Conservation (phyloP, 2,113 vertebrate species). For the Miniopterus natalensis region DNA sequence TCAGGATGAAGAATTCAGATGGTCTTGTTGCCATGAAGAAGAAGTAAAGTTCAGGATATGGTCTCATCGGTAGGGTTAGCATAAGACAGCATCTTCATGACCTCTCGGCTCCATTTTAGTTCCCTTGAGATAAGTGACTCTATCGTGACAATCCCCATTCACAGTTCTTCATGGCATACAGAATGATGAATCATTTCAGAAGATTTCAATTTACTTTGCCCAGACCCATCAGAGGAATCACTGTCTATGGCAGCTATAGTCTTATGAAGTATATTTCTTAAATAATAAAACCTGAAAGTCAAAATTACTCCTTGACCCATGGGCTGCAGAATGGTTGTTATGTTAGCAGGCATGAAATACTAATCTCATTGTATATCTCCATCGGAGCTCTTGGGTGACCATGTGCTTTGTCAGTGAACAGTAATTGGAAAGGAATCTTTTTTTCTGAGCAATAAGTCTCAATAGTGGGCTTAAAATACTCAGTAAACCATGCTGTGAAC, state of each 20-base stretch:
- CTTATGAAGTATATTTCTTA: not conserved
- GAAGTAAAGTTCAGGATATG: not conserved
- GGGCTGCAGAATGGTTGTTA: not conserved
- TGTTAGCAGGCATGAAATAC: not conserved
- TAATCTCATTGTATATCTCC: not conserved
- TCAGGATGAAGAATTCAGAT: not conserved
- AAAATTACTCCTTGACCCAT: not conserved
- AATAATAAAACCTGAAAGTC: not conserved
- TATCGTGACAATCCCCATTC: not conserved
- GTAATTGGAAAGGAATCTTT: not conserved
- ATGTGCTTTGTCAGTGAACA: not conserved
- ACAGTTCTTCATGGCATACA: too few relatives aligned
- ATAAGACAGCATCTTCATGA: not conserved
- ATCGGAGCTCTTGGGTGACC: not conserved
- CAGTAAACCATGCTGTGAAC: not conserved
- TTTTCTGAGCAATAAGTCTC: not conserved
- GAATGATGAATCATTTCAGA: not conserved
- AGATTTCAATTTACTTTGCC: not conserved
- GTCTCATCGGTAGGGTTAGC: not conserved
- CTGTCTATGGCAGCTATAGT: not conserved
- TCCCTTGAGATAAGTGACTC: not conserved
- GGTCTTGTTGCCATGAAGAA: not conserved
- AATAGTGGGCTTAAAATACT: not conserved
- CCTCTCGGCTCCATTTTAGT: not conserved
- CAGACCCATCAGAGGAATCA: not conserved